Conservation (phyloP, 2,113 vertebrate species). For the Clarias gariepinus region DNA sequence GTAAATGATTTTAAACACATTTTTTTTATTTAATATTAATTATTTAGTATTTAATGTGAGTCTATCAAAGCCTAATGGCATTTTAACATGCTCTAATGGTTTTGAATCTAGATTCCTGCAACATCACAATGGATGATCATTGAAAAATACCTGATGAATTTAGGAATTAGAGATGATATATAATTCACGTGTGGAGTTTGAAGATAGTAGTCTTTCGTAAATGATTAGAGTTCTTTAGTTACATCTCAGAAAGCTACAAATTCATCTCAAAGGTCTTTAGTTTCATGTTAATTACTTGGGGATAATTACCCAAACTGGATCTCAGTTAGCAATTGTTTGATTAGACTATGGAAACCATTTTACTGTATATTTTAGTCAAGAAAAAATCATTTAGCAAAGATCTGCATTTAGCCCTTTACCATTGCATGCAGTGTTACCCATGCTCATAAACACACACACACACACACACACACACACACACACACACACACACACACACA, state of each 20-base stretch:
- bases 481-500: background rate
- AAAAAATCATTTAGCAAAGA: constrained; percentile 63
- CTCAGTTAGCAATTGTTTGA: constrained; percentile 60
- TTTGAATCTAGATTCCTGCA: background rate
- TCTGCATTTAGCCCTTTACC: background rate
- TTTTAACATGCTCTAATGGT: background rate
- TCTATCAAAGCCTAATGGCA: background rate
- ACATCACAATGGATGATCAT: background rate
- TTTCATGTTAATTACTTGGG: constrained; percentile 74
- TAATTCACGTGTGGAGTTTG: constrained; percentile 19
- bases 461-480: background rate
- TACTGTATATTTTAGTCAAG: constrained; percentile 66
- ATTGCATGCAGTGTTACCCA: background rate
- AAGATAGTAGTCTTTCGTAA: constrained; percentile 48
- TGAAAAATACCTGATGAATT: background rate
- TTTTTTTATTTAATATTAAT: background rate
- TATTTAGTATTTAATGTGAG: constrained; percentile 1
- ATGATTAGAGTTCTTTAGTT: constrained; percentile 71
- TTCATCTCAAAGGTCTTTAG: constrained; percentile 75
- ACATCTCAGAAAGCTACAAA: constrained; percentile 73
- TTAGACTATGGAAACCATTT: constrained; percentile 68
- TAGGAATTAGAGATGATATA: constrained; percentile 8
- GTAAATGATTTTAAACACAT: constrained; percentile 26
- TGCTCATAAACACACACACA: background rate
- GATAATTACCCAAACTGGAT: constrained; percentile 78